A percentile compares a stretch with the other conserved stretches of the same genome.
Evolutionary conservation across 2,888 invertebrate species (phyloP).

Genomic region (Synanthedon myopaeformis): DNA sequence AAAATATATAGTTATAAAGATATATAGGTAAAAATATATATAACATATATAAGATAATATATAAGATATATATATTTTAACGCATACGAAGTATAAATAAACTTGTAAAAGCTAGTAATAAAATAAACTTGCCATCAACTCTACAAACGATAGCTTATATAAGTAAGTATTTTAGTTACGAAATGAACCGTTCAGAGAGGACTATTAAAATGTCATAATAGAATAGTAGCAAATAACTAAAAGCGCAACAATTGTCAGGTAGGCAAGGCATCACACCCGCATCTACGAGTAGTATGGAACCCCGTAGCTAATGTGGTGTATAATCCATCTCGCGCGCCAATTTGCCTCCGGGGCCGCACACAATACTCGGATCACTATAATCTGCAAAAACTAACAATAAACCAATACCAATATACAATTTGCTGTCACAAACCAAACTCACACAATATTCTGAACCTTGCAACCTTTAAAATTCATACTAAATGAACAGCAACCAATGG

Average conservation of each 20-base stretch:
- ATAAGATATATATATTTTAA: no score
- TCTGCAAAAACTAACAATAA: constrained; percentile 58
- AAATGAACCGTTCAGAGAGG: neutral
- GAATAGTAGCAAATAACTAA: constrained; percentile 21
- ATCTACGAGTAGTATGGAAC: constrained; percentile 29
- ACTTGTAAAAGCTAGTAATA: no score
- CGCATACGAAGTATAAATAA: no score
- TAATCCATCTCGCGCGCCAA: constrained; percentile 62
- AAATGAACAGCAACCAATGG: no score
- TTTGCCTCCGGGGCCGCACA: constrained; percentile 20
- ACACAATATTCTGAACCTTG: no score
- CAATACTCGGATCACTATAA: constrained; percentile 43
- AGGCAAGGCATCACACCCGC: constrained; percentile 35
- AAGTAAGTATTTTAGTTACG: no score
- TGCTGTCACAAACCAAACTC: constrained; percentile 1
- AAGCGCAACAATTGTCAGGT: constrained; percentile 55
- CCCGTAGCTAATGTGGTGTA: constrained; percentile 52
- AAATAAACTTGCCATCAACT: no score
- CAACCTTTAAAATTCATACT: no score
- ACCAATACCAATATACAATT: constrained; percentile 5
- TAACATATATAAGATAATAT: no score
- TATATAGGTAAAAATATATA: no score
- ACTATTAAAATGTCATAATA: neutral
- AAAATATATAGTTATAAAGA: no score
- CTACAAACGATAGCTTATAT: no score